Percentiles rank a stretch among this genome's conserved stretches.
phyloP scores from a whole-genome alignment of 1,140 invertebrate genomes.

The Lysiphlebus fabarum region DNA sequence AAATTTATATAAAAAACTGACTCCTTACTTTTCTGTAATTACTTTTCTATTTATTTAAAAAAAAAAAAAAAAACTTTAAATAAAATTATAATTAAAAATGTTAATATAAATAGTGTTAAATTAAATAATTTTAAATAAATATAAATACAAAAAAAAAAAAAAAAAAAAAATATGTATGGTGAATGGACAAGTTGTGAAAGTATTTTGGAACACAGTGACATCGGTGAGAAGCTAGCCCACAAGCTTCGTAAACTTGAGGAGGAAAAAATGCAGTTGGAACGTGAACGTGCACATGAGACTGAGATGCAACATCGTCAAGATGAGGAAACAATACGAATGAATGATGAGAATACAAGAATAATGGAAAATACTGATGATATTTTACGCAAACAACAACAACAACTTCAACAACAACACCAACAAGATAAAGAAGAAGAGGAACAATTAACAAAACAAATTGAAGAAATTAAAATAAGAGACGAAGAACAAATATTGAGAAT shows the following conservation, averaged over 20 bases:
- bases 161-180: slow-evolving; percentile 9
- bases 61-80: too few species aligned
- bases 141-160: background rate
- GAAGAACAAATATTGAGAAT: slow-evolving; percentile 36
- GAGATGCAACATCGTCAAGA: slow-evolving; percentile 47
- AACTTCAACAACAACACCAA: slow-evolving; percentile 26
- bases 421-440: slow-evolving; percentile 31
- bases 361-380: slow-evolving; percentile 32
- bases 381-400: slow-evolving; percentile 34
- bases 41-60: too few species aligned
- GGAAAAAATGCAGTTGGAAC: slow-evolving; percentile 56
- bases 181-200: slow-evolving; percentile 22
- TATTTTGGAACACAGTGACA: slow-evolving; percentile 40
- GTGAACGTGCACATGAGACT: slow-evolving; percentile 50
- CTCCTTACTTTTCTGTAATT: too few species aligned
- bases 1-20: too few species aligned
- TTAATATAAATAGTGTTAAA: too few species aligned
- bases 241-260: slow-evolving; percentile 57
- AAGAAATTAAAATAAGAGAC: background rate
- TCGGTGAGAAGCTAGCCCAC: slow-evolving; percentile 57
- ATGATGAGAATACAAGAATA: slow-evolving; percentile 38
- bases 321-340: slow-evolving; percentile 35
- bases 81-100: too few species aligned
- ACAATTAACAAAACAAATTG: slow-evolving; percentile 1
- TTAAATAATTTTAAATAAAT: too few species aligned